Conservation (phyloP, 2,797 vertebrate genomes). For the Neoniphon sammara region DNA sequence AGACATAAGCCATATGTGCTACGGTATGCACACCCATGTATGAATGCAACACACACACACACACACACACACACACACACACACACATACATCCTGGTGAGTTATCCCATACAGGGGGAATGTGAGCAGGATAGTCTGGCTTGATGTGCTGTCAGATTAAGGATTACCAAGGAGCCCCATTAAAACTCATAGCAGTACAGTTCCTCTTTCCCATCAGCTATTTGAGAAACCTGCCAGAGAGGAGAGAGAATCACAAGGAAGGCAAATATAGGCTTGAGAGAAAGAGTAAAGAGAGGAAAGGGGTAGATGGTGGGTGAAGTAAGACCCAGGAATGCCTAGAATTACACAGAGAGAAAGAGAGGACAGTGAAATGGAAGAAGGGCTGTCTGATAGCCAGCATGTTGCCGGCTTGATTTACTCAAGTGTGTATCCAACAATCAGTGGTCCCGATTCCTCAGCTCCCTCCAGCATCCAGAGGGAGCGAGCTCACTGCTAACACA, state of each 20-base stretch:
- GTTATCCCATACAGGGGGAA: slow-evolving; percentile 15
- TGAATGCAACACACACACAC: slow-evolving; percentile 15
- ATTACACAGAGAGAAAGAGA: slow-evolving; percentile 30
- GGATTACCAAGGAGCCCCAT: slow-evolving; percentile 63
- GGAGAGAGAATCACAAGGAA: slow-evolving; percentile 17
- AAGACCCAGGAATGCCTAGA: slow-evolving; percentile 23
- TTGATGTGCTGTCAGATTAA: slow-evolving; percentile 73
- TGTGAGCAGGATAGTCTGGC: slow-evolving; percentile 32
- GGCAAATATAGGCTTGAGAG: slow-evolving; percentile 10
- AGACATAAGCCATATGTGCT: background rate
- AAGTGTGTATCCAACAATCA: slow-evolving; percentile 34
- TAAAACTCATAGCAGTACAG: slow-evolving; percentile 52
- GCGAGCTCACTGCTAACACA: background rate
- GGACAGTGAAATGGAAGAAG: slow-evolving; percentile 20
- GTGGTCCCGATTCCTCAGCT: slow-evolving; percentile 16
- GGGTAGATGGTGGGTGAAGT: slow-evolving; percentile 27
- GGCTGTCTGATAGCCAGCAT: slow-evolving; percentile 33
- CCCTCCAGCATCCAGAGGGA: slow-evolving; percentile 8
- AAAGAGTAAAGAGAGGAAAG: background rate
- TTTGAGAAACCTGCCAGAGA: slow-evolving; percentile 61
- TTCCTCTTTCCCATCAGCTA: slow-evolving; percentile 53
- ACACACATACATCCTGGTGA: slow-evolving; percentile 22
- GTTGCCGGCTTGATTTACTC: slow-evolving; percentile 53
- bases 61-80: background rate
- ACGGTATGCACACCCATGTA: slow-evolving; percentile 8